Evolutionary conservation across 37 sponge, comb jelly and placozoan genomes (phyloP).

Genomic region (Aphrocallistes beatrix): DNA sequence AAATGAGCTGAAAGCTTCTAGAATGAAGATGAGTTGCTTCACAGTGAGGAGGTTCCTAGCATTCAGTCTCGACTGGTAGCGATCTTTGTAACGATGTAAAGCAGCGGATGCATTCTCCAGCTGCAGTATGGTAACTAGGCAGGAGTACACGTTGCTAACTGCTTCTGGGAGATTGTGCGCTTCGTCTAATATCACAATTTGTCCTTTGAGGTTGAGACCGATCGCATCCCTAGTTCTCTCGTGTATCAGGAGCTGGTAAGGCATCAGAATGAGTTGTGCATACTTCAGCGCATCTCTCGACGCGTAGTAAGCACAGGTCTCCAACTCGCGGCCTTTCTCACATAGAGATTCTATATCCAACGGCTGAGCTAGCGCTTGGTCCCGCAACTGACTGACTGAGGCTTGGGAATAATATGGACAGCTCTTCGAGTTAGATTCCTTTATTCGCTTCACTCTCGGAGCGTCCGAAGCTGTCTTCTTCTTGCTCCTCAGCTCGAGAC

Average conservation of each 20-base stretch:
- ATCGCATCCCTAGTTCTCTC: constrained; percentile 61
- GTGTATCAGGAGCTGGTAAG: constrained; percentile 89
- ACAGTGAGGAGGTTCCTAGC: constrained; percentile 87
- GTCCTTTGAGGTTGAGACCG: constrained; percentile 65
- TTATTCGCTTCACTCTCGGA: constrained; percentile 20
- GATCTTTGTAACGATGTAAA: neutral
- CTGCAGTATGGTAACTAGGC: constrained; percentile 55
- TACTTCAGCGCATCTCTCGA: constrained; percentile 54
- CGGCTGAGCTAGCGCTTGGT: constrained; percentile 42
- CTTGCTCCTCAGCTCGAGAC: constrained; percentile 72
- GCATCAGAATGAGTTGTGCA: constrained; percentile 86
- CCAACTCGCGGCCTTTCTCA: constrained; percentile 41
- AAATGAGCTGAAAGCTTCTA: constrained; percentile 23
- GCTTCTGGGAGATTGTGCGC: constrained; percentile 98
- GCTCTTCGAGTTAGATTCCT: neutral
- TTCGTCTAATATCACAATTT: constrained; percentile 92
- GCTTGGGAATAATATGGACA: neutral
- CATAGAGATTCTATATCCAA: constrained; percentile 88
- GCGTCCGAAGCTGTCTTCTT: constrained; percentile 32
- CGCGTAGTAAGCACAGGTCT: constrained; percentile 92
- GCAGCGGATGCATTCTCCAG: constrained; percentile 18
- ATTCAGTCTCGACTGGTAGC: constrained; percentile 55
- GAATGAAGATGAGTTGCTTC: constrained; percentile 67
- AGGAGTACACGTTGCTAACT: constrained; percentile 69
- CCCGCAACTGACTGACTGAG: neutral